phyloP scores from a whole-genome alignment of 2,797 vertebrate genomes.

The Catostomus latipinnis region DNA sequence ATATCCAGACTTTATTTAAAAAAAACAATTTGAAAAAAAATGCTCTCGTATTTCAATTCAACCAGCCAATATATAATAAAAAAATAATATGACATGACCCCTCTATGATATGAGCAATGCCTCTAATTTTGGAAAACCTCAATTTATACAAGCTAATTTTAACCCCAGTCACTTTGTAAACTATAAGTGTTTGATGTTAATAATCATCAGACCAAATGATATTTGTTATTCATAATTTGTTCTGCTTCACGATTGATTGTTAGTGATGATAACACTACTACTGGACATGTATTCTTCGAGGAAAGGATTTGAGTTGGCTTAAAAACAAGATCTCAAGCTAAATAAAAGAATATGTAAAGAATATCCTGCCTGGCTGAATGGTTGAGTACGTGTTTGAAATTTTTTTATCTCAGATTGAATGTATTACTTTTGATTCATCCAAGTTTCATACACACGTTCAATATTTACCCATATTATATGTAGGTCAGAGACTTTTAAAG shows the following conservation, averaged over 20 bases:
- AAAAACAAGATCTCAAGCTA: not conserved
- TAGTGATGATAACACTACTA: not conserved
- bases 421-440: not conserved
- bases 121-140: not conserved
- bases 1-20: no score
- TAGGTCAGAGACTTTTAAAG: not conserved
- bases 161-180: no score
- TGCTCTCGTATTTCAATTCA: no score
- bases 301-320: not conserved
- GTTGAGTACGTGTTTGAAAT: constrained; percentile 18
- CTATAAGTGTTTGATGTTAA: not conserved
- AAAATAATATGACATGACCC: no score
- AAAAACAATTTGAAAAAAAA: no score
- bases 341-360: not conserved
- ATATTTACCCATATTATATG: not conserved
- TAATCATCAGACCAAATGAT: constrained; percentile 1
- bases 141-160: not conserved
- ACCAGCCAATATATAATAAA: no score
- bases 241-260: not conserved
- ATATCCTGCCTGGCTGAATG: not conserved
- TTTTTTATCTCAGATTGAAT: constrained; percentile 15
- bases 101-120: not conserved
- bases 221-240: constrained; percentile 1
- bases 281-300: not conserved
- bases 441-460: not conserved